These are phyloP conservation scores for Melanotaenia pygmaea DNA, from an alignment of 2,797 vertebrate species.

Conservation along the genomic window DNA sequence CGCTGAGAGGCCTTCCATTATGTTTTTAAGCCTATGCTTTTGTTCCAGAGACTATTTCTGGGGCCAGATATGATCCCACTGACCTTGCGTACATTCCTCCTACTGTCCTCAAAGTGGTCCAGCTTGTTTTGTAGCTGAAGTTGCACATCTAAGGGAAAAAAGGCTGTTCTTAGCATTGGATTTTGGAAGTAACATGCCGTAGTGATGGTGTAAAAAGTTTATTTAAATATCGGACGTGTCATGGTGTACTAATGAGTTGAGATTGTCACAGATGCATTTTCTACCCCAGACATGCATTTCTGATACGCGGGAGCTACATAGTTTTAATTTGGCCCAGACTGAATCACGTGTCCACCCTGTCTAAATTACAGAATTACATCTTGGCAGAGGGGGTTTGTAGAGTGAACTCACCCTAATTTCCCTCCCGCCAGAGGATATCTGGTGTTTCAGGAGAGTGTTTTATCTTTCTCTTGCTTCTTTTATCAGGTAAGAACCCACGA, in stretches of 20 bases:
- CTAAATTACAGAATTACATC: constrained; percentile 78
- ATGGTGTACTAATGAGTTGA: constrained; percentile 18
- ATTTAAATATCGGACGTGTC: constrained; percentile 17
- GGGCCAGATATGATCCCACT: constrained; percentile 55
- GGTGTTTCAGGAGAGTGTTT: constrained; percentile 70
- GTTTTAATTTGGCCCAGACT: constrained; percentile 77
- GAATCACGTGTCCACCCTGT: constrained; percentile 62
- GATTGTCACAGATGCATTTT: constrained; percentile 10
- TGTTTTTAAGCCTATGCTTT: constrained; percentile 72
- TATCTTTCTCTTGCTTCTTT: constrained; percentile 66
- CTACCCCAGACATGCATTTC: constrained; percentile 76
- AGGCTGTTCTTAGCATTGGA: neutral
- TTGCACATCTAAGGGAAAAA: constrained; percentile 9
- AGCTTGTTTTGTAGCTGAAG: constrained; percentile 52
- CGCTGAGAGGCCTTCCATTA: constrained; percentile 68
- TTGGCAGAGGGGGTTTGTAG: constrained; percentile 70
- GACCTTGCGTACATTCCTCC: constrained; percentile 61
- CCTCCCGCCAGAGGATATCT: constrained; percentile 69
- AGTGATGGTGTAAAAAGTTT: constrained; percentile 1
- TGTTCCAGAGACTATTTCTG: constrained; percentile 73
- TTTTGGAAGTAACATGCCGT: constrained; percentile 5
- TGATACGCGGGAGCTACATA: constrained; percentile 74
- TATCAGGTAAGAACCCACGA: constrained; percentile 69
- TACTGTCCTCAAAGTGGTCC: constrained; percentile 45
- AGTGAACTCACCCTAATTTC: constrained; percentile 70